A percentile compares a stretch with the other conserved stretches of the same genome.
Conservation (phyloP, 1,140 invertebrate genomes). For the Teleogryllus occipitalis region DNA sequence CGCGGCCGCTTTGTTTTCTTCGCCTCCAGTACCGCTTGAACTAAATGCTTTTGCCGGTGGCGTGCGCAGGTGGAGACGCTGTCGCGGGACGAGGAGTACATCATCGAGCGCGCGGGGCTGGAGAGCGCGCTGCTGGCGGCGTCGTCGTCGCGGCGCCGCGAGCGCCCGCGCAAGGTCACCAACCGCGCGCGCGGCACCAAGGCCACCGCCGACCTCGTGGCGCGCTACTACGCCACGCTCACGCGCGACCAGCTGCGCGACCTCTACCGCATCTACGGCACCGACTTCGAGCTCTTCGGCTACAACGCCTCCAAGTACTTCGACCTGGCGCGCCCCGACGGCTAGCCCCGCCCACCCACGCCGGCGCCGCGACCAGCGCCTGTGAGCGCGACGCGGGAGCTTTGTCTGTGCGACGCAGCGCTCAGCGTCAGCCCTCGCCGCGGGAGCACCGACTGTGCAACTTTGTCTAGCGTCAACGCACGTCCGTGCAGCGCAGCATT, state of each 20-base stretch:
- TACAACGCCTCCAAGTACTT: slow-evolving; percentile 32
- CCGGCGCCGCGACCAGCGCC: no score
- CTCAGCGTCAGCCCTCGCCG: no score
- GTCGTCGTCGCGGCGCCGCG: slow-evolving; percentile 11
- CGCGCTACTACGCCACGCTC: slow-evolving; percentile 26
- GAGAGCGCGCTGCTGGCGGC: slow-evolving; percentile 9
- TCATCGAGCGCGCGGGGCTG: slow-evolving; percentile 28
- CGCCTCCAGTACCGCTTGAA: no score
- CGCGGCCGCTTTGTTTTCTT: no score
- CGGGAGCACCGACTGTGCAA: no score
- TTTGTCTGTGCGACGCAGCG: no score
- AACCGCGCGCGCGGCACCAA: slow-evolving; percentile 25
- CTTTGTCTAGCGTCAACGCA: no score
- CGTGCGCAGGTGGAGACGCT: slow-evolving; percentile 35
- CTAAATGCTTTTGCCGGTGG: no score
- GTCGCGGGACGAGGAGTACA: slow-evolving; percentile 34
- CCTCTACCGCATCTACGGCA: slow-evolving; percentile 28
- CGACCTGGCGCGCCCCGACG: slow-evolving; percentile 18
- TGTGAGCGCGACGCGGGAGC: no score
- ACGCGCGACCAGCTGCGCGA: slow-evolving; percentile 24
- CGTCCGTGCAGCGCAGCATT: no score
- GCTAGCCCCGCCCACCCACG: no score
- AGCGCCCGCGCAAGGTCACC: slow-evolving; percentile 17
- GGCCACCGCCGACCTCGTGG: slow-evolving; percentile 25
- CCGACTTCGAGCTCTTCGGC: slow-evolving; percentile 30